Base-by-base conservation (phyloP, 2,113 vertebrate species). In the Neodon shergylaensis region DNA sequence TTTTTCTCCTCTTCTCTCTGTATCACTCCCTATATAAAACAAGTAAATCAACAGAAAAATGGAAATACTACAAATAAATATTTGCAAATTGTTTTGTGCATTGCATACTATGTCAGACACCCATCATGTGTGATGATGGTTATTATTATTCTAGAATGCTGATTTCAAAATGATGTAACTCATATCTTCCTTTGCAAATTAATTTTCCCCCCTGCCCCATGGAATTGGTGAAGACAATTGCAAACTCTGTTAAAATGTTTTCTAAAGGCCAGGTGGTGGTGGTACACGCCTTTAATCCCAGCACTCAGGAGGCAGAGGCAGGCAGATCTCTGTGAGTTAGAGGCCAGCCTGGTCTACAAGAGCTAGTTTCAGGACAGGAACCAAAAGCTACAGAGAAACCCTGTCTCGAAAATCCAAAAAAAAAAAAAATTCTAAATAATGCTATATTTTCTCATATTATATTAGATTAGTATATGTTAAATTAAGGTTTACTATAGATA, bases 181-280 rank as follows among this genome's bases (percentile, higher is more conserved):
- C 3, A n/a, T 68, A 33, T 49, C 47, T 70, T 9, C 6, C 9
- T 65, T 33, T 63, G 7, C 7, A 68, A 11, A 36, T 63, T 9
- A 17, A 58, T 49, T 91, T 77, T 68, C 70, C 2, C 11, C 5
- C 21, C 7, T 39, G 6, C 10, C 42, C 2, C 21, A 24, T 9
- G 47, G 13, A 78, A 31, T 12, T 12, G 21, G 1, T 31, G 4
- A 47, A 74, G 1, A 36, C 0, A 0, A 1, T 17, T 65, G 2
- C 44, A 47, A 79, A 49, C 0, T 26, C 1, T 61, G 26, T 49
- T 70, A 54, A 58, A 76, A n/a, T 1, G 10, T 72, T 61, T 49
- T 8, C 39, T 88, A n/a, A n/a, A n/a, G n/a, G n/a, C n/a, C n/a
- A n/a, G n/a, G n/a, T n/a, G n/a, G n/a, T n/a, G n/a, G n/a, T n/a